Conservation (phyloP, 2,113 vertebrate species). For the Thoracochromis brauschi region DNA sequence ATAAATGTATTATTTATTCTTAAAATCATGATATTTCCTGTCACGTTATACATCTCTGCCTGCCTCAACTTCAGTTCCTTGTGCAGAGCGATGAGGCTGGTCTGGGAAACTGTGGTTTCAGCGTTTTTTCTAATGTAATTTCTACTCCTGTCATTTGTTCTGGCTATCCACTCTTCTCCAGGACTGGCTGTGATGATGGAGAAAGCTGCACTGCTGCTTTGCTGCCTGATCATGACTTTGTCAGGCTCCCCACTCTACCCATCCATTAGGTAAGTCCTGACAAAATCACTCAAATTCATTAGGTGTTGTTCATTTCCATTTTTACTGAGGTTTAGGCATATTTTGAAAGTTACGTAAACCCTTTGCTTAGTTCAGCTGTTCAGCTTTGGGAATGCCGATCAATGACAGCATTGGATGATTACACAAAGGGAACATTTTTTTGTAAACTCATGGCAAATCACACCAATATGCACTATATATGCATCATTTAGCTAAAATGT, state of each 20-base stretch:
- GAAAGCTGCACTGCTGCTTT: slow-evolving; percentile 76
- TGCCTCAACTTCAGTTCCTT: not conserved
- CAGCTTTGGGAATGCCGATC: not conserved
- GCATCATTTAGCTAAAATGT: not conserved
- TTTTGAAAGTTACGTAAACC: not conserved
- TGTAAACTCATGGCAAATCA: not conserved
- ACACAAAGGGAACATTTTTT: not conserved
- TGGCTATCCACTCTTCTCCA: slow-evolving; percentile 25
- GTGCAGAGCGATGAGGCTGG: slow-evolving; percentile 13
- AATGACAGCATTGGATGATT: not conserved
- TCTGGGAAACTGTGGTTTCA: slow-evolving; percentile 43
- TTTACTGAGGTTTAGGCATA: not conserved
- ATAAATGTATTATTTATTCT: not conserved
- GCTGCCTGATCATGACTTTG: slow-evolving; percentile 74
- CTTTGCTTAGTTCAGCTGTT: not conserved
- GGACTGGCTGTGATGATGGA: slow-evolving; percentile 71
- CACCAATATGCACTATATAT: not conserved
- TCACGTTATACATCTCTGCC: not conserved
- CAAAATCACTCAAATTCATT: not conserved
- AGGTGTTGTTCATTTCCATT: not conserved
- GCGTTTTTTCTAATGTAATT: slow-evolving; percentile 46
- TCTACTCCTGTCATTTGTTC: slow-evolving; percentile 35
- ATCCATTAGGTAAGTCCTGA: slow-evolving; percentile 77
- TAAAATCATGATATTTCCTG: not conserved
- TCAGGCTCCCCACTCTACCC: slow-evolving; percentile 75